phyloP scores from a whole-genome alignment of 1,140 invertebrate species.

The Helicoverpa armigera region DNA sequence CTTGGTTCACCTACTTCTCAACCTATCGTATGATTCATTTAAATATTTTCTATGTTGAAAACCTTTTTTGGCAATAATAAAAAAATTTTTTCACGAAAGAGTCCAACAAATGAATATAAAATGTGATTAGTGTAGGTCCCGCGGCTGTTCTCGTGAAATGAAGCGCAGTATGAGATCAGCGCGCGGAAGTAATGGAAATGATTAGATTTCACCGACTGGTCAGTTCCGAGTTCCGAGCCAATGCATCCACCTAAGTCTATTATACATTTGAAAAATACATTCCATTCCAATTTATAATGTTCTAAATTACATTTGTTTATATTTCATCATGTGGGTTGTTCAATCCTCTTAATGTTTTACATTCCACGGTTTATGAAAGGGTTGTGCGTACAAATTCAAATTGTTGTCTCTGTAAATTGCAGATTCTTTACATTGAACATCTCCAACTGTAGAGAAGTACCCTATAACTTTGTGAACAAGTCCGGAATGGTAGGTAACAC shows the following conservation, averaged over 20 bases:
- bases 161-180: constrained; percentile 80
- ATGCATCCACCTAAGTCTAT: constrained; percentile 30
- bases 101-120: constrained; percentile 60
- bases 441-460: neutral
- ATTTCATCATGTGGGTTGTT: constrained; percentile 5
- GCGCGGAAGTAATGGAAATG: constrained; percentile 82
- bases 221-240: constrained; percentile 65
- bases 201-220: constrained; percentile 84
- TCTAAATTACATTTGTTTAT: constrained; percentile 14
- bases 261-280: constrained; percentile 32
- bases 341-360: neutral
- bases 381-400: neutral
- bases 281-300: constrained; percentile 7
- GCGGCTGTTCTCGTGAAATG: constrained; percentile 79
- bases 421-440: neutral
- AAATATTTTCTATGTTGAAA: no score
- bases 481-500: constrained; percentile 24
- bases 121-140: constrained; percentile 65
- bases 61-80: constrained; percentile 25
- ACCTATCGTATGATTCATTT: no score
- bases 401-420: neutral
- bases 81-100: constrained; percentile 52
- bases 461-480: constrained; percentile 1
- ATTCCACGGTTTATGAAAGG: neutral
- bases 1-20: no score